phyloP scores from a whole-genome alignment of 1,140 invertebrate genomes.

The Habropoda laboriosa region DNA sequence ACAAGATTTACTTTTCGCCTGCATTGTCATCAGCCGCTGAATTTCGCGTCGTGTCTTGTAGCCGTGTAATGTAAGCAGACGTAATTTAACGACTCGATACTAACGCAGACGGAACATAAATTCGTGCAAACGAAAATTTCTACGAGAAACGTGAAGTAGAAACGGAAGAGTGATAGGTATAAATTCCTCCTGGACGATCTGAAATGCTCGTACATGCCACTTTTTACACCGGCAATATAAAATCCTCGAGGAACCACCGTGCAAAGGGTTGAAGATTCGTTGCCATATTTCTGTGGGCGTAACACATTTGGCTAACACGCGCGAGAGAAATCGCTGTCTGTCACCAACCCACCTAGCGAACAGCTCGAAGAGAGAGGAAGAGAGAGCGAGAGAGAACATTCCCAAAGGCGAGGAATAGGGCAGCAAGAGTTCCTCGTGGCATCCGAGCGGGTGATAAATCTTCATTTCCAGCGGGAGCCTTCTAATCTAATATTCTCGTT shows the following conservation, averaged over 20 bases:
- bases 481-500: constrained; percentile 42
- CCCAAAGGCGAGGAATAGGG: neutral
- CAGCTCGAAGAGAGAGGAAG: neutral
- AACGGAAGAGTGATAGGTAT: too few relatives aligned
- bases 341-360: neutral
- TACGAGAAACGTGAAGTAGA: too few relatives aligned
- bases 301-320: neutral
- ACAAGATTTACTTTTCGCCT: neutral
- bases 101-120: too few relatives aligned
- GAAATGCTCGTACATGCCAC: too few relatives aligned
- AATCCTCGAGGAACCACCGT: too few relatives aligned
- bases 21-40: too few relatives aligned
- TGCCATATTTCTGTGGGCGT: neutral
- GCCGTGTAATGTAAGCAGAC: too few relatives aligned
- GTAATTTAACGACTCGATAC: too few relatives aligned
- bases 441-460: constrained; percentile 22
- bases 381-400: neutral
- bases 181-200: too few relatives aligned
- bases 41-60: too few relatives aligned
- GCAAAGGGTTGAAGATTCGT: neutral
- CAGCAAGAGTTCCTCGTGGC: neutral
- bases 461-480: constrained; percentile 30
- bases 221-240: too few relatives aligned
- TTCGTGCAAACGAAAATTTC: too few relatives aligned
- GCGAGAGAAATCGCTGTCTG: constrained; percentile 13